phyloP scores from a whole-genome alignment of 2,888 invertebrate species.

The Conops quadrifasciatus region DNA sequence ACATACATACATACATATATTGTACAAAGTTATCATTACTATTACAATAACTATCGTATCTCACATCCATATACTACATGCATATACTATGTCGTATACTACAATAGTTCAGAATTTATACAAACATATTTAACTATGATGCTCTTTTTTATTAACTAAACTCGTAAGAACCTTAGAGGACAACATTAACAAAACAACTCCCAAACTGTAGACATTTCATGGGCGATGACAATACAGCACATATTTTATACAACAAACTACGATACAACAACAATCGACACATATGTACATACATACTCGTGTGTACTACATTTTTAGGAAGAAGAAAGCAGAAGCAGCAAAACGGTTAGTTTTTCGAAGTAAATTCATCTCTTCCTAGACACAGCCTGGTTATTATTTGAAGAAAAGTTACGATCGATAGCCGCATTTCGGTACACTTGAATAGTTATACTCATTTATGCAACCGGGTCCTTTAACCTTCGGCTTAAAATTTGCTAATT shows the following conservation, averaged over 20 bases:
- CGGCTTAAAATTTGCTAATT: no score
- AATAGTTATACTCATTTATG: no score
- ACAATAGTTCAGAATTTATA: slow-evolving; percentile 14
- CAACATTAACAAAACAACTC: slow-evolving; percentile 22
- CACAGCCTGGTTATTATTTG: no score
- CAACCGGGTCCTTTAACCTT: no score
- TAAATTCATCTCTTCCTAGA: no score
- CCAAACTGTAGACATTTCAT: slow-evolving; percentile 33
- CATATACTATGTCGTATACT: slow-evolving; percentile 18
- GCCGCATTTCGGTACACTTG: no score
- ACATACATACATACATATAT: slow-evolving; percentile 29
- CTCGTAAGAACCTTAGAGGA: slow-evolving; percentile 19
- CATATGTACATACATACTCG: no score
- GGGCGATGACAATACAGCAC: slow-evolving; percentile 43
- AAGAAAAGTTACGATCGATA: no score
- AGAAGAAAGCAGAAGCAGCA: background rate
- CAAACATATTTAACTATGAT: slow-evolving; percentile 17
- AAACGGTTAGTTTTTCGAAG: background rate
- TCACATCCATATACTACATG: slow-evolving; percentile 27
- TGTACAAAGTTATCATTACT: slow-evolving; percentile 26
- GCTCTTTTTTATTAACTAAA: slow-evolving; percentile 37
- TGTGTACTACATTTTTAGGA: slow-evolving; percentile 33
- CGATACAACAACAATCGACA: slow-evolving; percentile 22
- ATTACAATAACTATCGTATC: slow-evolving; percentile 2
- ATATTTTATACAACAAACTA: slow-evolving; percentile 22